Evolutionary conservation across 2,888 invertebrate genomes (phyloP).

Genomic region (Lasioglossum villosulum): DNA sequence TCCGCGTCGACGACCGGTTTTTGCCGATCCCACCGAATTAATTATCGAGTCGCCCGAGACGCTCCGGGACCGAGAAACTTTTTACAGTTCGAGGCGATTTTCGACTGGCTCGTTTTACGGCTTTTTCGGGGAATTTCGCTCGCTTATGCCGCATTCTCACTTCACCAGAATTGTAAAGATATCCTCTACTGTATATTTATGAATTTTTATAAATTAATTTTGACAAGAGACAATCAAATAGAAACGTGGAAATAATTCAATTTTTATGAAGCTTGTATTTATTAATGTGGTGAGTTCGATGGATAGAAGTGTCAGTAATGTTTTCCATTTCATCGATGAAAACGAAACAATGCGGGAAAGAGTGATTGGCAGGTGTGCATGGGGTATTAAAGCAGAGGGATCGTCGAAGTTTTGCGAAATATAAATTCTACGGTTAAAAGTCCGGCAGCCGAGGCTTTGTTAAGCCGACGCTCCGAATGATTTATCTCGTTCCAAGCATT

Average conservation of each 20-base stretch:
- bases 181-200: no score
- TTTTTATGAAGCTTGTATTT: no score
- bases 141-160: neutral
- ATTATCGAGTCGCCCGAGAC: constrained; percentile 23
- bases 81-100: neutral
- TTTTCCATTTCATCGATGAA: neutral
- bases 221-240: no score
- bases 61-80: neutral
- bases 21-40: neutral
- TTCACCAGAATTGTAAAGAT: neutral
- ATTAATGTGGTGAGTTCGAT: neutral
- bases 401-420: constrained; percentile 10
- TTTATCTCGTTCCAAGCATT: constrained; percentile 38
- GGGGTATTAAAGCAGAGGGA: neutral
- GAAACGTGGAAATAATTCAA: no score
- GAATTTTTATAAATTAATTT: no score
- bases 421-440: constrained; percentile 23
- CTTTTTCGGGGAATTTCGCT: neutral
- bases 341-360: neutral
- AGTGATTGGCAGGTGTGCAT: neutral
- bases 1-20: neutral
- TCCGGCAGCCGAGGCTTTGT: constrained; percentile 21
- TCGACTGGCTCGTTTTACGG: neutral
- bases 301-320: neutral
- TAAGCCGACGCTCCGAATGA: constrained; percentile 36